Percentiles rank a stretch among this genome's conserved stretches.
Evolutionary conservation across 2,797 vertebrate species (phyloP).

Genomic region (Anguilla marmorata): DNA sequence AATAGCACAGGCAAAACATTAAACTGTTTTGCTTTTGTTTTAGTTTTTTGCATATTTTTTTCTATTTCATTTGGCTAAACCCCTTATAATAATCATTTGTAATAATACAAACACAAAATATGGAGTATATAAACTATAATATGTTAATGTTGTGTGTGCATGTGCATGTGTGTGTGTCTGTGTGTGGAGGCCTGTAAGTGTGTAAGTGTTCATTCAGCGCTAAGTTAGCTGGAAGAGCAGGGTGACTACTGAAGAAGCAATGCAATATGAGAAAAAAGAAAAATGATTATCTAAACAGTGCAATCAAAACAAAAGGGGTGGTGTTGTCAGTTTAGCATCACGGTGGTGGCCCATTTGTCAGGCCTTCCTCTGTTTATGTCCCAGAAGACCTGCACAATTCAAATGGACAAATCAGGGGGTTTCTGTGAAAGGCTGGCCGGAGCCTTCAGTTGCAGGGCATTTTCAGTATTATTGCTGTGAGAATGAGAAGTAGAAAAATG

Average conservation of each 20-base stretch:
- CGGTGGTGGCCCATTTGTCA: conserved; percentile 75
- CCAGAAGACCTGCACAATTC: conserved; percentile 76
- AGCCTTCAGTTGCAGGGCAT: conserved; percentile 71
- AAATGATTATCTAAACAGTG: conserved; percentile 73
- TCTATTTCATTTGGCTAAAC: not conserved
- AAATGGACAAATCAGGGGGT: conserved; percentile 75
- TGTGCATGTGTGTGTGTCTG: conserved; percentile 33
- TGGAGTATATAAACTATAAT: not conserved
- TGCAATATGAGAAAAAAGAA: conserved; percentile 68
- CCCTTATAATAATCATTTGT: not conserved
- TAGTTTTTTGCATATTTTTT: not conserved
- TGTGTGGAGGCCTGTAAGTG: conserved; percentile 32
- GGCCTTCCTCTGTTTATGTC: conserved; percentile 74
- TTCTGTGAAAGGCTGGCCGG: conserved; percentile 76
- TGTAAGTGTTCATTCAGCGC: conserved; percentile 39
- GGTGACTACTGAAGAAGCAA: conserved; percentile 66
- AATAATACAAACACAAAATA: not conserved
- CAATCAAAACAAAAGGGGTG: conserved; percentile 76
- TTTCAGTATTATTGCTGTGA: conserved; percentile 78
- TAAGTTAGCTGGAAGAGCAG: conserved; percentile 48
- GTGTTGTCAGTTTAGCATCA: conserved; percentile 75
- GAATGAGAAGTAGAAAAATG: conserved; percentile 69
- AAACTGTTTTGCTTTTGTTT: not conserved
- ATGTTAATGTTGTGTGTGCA: not conserved
- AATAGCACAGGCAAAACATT: not conserved